Evolutionary conservation across 2,888 invertebrate species (phyloP).

Genomic region (Anorthoa munda): DNA sequence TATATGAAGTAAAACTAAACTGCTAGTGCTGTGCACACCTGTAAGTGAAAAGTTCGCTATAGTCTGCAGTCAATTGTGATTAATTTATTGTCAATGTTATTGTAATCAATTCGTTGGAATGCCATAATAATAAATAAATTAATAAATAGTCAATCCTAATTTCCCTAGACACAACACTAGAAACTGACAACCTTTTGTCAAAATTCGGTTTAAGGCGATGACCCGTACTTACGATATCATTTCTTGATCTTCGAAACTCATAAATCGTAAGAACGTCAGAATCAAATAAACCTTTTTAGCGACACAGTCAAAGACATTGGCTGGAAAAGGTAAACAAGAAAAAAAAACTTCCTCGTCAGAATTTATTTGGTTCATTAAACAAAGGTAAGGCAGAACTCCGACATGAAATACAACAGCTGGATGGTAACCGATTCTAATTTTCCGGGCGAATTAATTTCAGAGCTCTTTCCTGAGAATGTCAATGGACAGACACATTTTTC

Average conservation of each 20-base stretch:
- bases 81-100: no score
- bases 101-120: no score
- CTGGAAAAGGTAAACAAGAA: slow-evolving; percentile 71
- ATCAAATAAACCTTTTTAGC: slow-evolving; percentile 51
- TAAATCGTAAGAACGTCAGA: slow-evolving; percentile 23
- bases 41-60: no score
- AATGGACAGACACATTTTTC: slow-evolving; percentile 40
- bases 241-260: slow-evolving; percentile 19
- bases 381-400: slow-evolving; percentile 70
- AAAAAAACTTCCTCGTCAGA: slow-evolving; percentile 66
- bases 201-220: not conserved
- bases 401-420: slow-evolving; percentile 72
- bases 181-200: not conserved
- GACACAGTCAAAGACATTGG: slow-evolving; percentile 61
- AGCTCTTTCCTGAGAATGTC: slow-evolving; percentile 51
- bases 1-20: no score
- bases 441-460: slow-evolving; percentile 75
- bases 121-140: no score
- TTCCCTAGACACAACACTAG: not conserved
- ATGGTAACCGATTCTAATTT: slow-evolving; percentile 77
- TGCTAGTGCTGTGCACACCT: no score
- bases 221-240: not conserved
- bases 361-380: slow-evolving; percentile 79
- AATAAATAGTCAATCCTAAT: no score
- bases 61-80: no score